Evolutionary conservation across 2,888 invertebrate species (phyloP).

Genomic region (Macrophya alboannulata): DNA sequence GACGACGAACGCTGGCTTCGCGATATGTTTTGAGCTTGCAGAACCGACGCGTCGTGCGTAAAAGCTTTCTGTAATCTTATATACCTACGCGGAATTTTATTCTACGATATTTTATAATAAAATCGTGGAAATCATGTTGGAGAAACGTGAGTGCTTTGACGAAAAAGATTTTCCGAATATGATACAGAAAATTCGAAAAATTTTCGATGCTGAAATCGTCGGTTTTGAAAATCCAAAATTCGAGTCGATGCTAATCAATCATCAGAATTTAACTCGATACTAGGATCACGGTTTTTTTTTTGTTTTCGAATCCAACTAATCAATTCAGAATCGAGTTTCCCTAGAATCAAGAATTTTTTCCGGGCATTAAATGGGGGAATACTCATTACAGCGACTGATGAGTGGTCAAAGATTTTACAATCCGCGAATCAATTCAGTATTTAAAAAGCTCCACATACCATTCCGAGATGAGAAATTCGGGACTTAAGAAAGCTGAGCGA

Average conservation of each 20-base stretch:
- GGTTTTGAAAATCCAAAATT: neutral
- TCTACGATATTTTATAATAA: conserved; percentile 57
- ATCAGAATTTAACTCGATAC: conserved; percentile 5
- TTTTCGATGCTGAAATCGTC: conserved; percentile 5
- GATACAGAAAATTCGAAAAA: conserved; percentile 34
- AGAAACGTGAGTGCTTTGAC: conserved; percentile 76
- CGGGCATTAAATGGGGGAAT: neutral
- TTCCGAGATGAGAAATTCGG: neutral
- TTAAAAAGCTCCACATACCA: neutral
- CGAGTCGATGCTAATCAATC: neutral
- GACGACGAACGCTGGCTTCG: conserved; percentile 57
- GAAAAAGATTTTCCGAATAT: conserved; percentile 23
- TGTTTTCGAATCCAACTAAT: conserved; percentile 1
- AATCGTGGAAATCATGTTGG: conserved; percentile 71
- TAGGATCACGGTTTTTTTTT: conserved; percentile 43
- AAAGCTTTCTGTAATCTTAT: conserved; percentile 23
- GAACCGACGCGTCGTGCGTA: conserved; percentile 17
- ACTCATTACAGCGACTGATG: neutral
- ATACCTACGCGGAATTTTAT: neutral
- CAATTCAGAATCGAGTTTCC: neutral
- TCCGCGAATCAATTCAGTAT: neutral
- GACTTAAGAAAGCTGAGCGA: neutral
- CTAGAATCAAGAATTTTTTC: neutral
- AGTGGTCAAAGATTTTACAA: neutral
- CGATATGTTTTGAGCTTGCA: conserved; percentile 52